phyloP scores from a whole-genome alignment of 2,113 vertebrate genomes.

The Lagopus muta region DNA sequence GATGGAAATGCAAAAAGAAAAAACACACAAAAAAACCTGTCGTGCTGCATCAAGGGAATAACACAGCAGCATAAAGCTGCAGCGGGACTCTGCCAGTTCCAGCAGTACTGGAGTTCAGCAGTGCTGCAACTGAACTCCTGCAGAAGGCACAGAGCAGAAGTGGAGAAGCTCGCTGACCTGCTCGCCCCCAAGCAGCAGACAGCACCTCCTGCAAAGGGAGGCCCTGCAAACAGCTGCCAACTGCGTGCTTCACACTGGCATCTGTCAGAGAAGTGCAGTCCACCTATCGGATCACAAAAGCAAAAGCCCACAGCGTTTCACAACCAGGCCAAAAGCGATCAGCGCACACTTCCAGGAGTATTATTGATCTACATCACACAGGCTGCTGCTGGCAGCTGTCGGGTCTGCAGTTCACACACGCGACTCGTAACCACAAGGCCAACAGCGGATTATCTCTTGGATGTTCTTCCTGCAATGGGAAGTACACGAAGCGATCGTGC shows the following conservation, averaged over 20 bases:
- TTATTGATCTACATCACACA: neutral
- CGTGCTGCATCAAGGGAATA: neutral
- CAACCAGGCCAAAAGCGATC: accelerated
- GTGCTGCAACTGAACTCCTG: neutral
- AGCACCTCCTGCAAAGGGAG: neutral
- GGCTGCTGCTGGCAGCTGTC: neutral
- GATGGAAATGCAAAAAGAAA: constrained; percentile 10
- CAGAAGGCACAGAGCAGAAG: neutral
- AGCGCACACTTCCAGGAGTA: neutral
- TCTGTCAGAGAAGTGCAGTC: neutral
- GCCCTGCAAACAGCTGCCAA: neutral
- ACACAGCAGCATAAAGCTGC: neutral
- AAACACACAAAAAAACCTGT: neutral
- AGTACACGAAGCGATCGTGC: constrained; percentile 31
- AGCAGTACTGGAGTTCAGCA: neutral
- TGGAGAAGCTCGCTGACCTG: too few relatives aligned
- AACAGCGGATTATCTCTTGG: constrained; percentile 19
- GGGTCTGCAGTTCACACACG: neutral
- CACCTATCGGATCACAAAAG: neutral
- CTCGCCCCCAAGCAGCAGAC: too few relatives aligned
- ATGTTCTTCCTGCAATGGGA: constrained; percentile 38
- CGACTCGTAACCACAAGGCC: neutral
- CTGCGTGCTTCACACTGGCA: accelerated
- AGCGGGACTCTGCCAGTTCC: neutral
- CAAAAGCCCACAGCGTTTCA: neutral